Evolutionary conservation across 2,888 invertebrate species (phyloP), one percentile per base, ranked within the genome.

Genomic region (Cyaniris semiargus): DNA sequence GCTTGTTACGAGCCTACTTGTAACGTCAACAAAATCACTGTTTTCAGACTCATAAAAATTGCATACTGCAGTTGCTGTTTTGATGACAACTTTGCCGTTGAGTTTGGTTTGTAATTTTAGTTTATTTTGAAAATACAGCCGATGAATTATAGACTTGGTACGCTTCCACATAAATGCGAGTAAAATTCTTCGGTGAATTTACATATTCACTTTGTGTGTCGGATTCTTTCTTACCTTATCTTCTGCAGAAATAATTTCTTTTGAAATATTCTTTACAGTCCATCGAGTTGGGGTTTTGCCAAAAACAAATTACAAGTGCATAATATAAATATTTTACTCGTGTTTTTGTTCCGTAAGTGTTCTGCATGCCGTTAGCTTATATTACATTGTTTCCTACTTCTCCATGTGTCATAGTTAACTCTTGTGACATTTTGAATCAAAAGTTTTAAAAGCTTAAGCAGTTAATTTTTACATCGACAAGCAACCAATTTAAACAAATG

Each of bases 291-390:
- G 44, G 23, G 21, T 44, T 38, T 72, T 72, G 38, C 58, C 60
- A 38, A 60, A 76, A 60, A 76, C 38, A 76, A 76, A 58, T 66
- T 76, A 27, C 38, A 76, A 38, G 60, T 66, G 23, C 38, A 56
- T 66, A 56, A 56, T 66, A 56, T 27, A 75, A 27, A 75, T 75
- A 56, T 75, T 75, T 31, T 75, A 27, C 56, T 56, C 18, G n/a
- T 56, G 34, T 56, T 75, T 75, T 34, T 27, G 31, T 56, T 31
- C 56, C 27, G 13, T 56, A 75, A 56, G 10, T 75, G 27, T 56
- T 66, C 75, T 78, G 77, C 76, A 21, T 66, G 7, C 27, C 6
- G 27, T 6, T 31, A 31, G 27, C 66, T 31, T 18, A 66, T 18
- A 15, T 60, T 27, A 66, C 66, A 23, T 60, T 58, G 13, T 23